Evolutionary conservation across 2,113 vertebrate genomes (phyloP).

Genomic region (Potamarius usumacintae): DNA sequence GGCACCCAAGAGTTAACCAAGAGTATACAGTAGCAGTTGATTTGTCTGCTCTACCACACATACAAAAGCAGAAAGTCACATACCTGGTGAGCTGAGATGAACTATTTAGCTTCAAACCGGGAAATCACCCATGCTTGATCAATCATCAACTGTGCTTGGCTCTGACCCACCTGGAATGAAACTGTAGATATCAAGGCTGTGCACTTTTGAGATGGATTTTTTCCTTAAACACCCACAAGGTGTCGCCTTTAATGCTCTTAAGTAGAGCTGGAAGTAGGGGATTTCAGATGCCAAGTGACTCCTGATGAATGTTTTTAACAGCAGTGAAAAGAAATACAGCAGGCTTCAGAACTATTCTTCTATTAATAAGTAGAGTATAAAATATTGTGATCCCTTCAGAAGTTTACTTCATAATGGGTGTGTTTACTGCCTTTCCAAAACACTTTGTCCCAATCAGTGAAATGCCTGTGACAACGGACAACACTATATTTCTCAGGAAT

Average conservation of each 20-base stretch:
- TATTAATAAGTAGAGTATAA: not conserved
- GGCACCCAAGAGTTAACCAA: not conserved
- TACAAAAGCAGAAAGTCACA: not conserved
- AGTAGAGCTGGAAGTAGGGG: not conserved
- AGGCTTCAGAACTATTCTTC: not conserved
- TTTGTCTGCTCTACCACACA: not conserved
- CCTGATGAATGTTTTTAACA: not conserved
- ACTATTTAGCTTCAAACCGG: not conserved
- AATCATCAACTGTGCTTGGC: not conserved
- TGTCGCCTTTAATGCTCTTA: conserved; percentile 6
- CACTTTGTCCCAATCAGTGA: not conserved
- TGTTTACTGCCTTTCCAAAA: not conserved
- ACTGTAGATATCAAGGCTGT: not conserved
- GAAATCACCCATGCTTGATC: not conserved
- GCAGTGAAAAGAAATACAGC: not conserved
- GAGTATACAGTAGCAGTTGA: not conserved
- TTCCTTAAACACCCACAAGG: conserved; percentile 12
- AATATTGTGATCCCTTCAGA: not conserved
- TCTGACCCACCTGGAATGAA: not conserved
- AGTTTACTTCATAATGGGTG: not conserved
- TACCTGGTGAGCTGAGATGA: not conserved
- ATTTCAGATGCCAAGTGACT: not conserved
- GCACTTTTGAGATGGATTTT: not conserved
- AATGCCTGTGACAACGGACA: not conserved
- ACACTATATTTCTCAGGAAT: conserved; percentile 1